Percentiles rank a stretch among this genome's conserved stretches.
phyloP scores from a whole-genome alignment of 2,888 invertebrate species.

The Nemapogon koenigi region DNA sequence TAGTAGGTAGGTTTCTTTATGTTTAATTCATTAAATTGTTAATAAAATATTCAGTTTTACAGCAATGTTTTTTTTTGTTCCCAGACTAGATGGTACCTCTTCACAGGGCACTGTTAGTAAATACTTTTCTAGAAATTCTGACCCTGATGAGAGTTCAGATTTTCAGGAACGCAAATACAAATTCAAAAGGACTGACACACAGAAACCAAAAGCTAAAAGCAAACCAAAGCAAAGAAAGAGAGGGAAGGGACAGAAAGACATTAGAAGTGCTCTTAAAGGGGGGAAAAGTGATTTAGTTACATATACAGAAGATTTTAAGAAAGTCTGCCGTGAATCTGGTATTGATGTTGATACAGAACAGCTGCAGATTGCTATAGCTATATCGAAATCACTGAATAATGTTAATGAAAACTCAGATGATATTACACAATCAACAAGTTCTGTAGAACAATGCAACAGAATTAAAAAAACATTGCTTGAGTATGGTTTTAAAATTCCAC shows the following conservation, averaged over 20 bases:
- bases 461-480: constrained; percentile 63
- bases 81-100: constrained; percentile 22
- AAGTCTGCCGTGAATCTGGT: constrained; percentile 43
- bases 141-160: constrained; percentile 49
- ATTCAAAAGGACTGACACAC: constrained; percentile 28
- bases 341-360: constrained; percentile 69
- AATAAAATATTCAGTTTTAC: background rate
- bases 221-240: constrained; percentile 26
- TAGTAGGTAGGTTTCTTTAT: background rate
- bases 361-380: constrained; percentile 70
- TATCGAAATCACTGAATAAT: constrained; percentile 66
- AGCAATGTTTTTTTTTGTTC: constrained; percentile 38
- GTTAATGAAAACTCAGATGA: background rate
- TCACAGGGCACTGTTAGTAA: constrained; percentile 34
- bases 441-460: constrained; percentile 33
- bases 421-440: constrained; percentile 17
- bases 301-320: constrained; percentile 45
- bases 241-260: constrained; percentile 44
- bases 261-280: constrained; percentile 34
- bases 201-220: constrained; percentile 15
- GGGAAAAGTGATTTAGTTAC: constrained; percentile 41
- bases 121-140: constrained; percentile 33
- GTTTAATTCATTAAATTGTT: background rate
- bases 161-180: constrained; percentile 38
- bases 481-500: constrained; percentile 66